Conservation (phyloP, 2,888 invertebrate species). For the Chrysolina haemoptera region DNA sequence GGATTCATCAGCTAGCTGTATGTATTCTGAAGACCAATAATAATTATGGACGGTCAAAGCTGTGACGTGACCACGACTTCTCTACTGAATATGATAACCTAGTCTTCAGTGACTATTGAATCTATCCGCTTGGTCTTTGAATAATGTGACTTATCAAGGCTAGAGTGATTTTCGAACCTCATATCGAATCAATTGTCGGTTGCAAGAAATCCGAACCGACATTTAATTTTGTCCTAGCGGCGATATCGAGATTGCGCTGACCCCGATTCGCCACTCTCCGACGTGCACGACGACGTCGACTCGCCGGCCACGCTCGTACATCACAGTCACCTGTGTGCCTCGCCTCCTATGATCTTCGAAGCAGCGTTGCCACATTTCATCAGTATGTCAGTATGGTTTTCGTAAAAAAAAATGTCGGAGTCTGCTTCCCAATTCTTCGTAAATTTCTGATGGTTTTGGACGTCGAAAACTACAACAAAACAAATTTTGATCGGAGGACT, state of each 20-base stretch:
- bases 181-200: conserved; percentile 28
- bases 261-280: conserved; percentile 44
- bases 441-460: no score
- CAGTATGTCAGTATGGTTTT: no score
- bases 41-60: not conserved
- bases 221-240: conserved; percentile 30
- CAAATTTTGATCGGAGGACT: no score
- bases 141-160: conserved; percentile 26
- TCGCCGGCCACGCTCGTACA: conserved; percentile 51
- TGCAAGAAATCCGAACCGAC: conserved; percentile 31
- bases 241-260: conserved; percentile 32
- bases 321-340: conserved; percentile 56
- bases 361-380: not conserved
- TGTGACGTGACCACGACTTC: not conserved
- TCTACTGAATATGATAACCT: not conserved
- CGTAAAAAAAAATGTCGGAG: no score
- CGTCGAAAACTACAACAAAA: no score
- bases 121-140: conserved; percentile 21
- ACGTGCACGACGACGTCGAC: conserved; percentile 39
- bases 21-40: not conserved
- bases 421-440: no score
- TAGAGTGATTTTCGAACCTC: conserved; percentile 15
- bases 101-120: conserved; percentile 11
- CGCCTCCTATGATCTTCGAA: conserved; percentile 40
- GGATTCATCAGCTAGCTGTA: no score